phyloP scores from a whole-genome alignment of 2,888 invertebrate species.

The Ischnus inquisitorius region DNA sequence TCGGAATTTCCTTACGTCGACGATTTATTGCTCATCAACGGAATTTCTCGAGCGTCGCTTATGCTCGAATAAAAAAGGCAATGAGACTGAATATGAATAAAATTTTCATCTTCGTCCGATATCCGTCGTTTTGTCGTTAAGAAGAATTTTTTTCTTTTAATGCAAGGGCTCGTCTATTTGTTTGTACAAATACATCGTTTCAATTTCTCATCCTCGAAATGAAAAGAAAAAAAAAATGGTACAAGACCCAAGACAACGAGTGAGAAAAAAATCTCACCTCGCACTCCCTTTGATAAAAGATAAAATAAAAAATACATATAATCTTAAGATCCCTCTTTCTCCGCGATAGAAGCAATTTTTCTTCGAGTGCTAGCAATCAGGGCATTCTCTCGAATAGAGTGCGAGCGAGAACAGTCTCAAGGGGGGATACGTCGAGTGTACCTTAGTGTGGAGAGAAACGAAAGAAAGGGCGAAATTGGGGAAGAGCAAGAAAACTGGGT shows the following conservation, averaged over 20 bases:
- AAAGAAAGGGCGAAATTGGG: conserved; percentile 44
- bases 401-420: conserved; percentile 37
- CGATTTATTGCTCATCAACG: conserved; percentile 15
- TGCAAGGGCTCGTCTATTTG: too few species aligned
- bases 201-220: too few species aligned
- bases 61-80: background rate
- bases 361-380: conserved; percentile 34
- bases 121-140: too few species aligned
- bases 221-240: too few species aligned
- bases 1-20: conserved; percentile 27
- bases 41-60: background rate
- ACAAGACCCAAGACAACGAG: background rate
- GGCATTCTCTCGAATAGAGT: conserved; percentile 24
- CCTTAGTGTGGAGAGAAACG: background rate
- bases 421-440: conserved; percentile 4
- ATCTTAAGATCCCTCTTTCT: background rate
- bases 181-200: too few species aligned
- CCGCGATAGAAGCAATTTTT: conserved; percentile 6
- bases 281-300: background rate
- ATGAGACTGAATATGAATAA: too few species aligned
- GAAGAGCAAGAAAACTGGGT: conserved; percentile 59
- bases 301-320: background rate
- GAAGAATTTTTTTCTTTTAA: too few species aligned
- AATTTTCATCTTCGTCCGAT: too few species aligned
- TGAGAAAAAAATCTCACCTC: background rate